Evolutionary conservation across 2,888 invertebrate genomes (phyloP).

Genomic region (Monopis laevigella): DNA sequence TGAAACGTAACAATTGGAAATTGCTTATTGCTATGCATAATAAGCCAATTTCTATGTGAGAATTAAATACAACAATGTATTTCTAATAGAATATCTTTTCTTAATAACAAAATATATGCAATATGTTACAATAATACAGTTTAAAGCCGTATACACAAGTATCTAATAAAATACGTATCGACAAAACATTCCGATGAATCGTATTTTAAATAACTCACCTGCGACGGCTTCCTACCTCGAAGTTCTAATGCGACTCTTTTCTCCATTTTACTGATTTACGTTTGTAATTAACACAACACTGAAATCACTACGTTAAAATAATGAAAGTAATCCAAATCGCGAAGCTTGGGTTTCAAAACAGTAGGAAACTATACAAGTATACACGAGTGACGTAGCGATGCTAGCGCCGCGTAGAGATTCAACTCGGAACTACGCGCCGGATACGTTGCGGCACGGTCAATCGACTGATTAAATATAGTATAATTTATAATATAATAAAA

Average conservation of each 20-base stretch:
- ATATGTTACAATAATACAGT: conserved; percentile 20
- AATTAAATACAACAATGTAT: too few relatives aligned
- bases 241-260: conserved; percentile 95
- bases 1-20: conserved; percentile 62
- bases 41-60: too few relatives aligned
- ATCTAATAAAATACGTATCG: conserved; percentile 61
- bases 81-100: too few relatives aligned
- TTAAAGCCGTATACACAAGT: conserved; percentile 27
- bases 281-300: conserved; percentile 32
- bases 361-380: conserved; percentile 62
- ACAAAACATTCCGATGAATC: conserved; percentile 61
- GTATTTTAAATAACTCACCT: conserved; percentile 74
- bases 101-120: too few relatives aligned
- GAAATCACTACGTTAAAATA: conserved; percentile 23
- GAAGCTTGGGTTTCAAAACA: conserved; percentile 69
- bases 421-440: conserved; percentile 30
- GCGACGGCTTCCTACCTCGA: conserved; percentile 87
- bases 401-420: conserved; percentile 43
- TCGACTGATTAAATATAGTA: neutral
- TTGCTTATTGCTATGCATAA: conserved; percentile 41
- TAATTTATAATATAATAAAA: too few relatives aligned
- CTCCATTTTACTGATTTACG: conserved; percentile 75
- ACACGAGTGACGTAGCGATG: conserved; percentile 61
- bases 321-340: conserved; percentile 51
- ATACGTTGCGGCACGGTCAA: conserved; percentile 22